phyloP scores from a whole-genome alignment of 2,888 invertebrate genomes.

The Papilio gigon region DNA sequence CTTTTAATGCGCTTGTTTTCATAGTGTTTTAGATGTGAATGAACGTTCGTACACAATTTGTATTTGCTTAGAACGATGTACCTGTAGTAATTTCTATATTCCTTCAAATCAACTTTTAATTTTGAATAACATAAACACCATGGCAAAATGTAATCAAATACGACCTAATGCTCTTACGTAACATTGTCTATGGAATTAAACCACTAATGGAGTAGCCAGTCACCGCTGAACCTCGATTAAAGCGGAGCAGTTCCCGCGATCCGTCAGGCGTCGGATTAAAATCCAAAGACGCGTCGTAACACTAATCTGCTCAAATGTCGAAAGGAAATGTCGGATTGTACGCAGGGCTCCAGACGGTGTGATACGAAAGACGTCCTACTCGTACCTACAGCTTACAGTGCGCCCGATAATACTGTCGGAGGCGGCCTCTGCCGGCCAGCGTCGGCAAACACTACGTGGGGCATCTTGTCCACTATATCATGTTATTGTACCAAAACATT shows the following conservation, averaged over 20 bases:
- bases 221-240: slow-evolving; percentile 75
- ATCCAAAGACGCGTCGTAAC: slow-evolving; percentile 76
- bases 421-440: slow-evolving; percentile 19
- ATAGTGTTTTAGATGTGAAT: background rate
- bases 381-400: slow-evolving; percentile 64
- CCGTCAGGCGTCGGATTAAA: slow-evolving; percentile 79
- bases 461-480: slow-evolving; percentile 8
- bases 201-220: slow-evolving; percentile 54
- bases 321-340: slow-evolving; percentile 83
- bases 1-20: background rate
- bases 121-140: background rate
- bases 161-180: slow-evolving; percentile 39
- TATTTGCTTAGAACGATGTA: background rate
- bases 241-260: slow-evolving; percentile 76
- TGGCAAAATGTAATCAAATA: background rate
- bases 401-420: slow-evolving; percentile 56
- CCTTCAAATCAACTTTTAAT: too few species aligned
- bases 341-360: slow-evolving; percentile 70
- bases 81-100: too few species aligned
- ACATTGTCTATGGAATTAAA: slow-evolving; percentile 49
- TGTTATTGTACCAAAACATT: slow-evolving; percentile 1
- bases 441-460: slow-evolving; percentile 30
- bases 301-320: slow-evolving; percentile 82
- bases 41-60: background rate
- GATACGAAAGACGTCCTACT: slow-evolving; percentile 66